A percentile compares a stretch with the other conserved stretches of the same genome.
phyloP scores from a whole-genome alignment of 2,113 vertebrate genomes.

The Engraulis encrasicolus region DNA sequence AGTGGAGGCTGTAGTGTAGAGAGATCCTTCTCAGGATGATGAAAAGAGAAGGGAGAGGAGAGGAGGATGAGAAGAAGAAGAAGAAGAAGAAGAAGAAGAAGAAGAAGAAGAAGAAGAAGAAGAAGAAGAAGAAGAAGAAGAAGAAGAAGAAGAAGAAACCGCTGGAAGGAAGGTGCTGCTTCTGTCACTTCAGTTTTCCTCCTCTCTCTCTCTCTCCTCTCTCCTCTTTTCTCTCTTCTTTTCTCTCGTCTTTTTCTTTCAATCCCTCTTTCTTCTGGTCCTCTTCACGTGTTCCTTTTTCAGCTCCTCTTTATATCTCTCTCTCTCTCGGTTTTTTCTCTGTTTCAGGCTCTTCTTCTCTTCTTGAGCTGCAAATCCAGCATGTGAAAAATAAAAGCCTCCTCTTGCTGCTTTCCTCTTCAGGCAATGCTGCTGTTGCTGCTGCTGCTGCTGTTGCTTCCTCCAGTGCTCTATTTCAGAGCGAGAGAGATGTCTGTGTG shows the following conservation, averaged over 20 bases:
- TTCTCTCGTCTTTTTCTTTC: too few species aligned
- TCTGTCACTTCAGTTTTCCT: not conserved
- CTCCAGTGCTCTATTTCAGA: not conserved
- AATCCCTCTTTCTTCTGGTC: too few species aligned
- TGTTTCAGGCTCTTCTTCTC: not conserved
- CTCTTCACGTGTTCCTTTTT: too few species aligned
- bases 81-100: not conserved
- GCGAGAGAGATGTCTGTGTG: not conserved
- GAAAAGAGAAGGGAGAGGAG: not conserved
- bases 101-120: not conserved
- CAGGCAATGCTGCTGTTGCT: slow-evolving; percentile 28
- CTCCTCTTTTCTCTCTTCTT: too few species aligned
- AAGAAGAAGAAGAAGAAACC: not conserved
- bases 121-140: not conserved
- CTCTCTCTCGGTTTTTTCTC: not conserved
- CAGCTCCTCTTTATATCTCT: not conserved
- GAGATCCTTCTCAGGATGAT: too few species aligned
- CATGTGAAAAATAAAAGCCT: not conserved
- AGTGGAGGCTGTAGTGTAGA: too few species aligned
- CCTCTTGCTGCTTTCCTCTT: not conserved
- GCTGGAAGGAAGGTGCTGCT: not conserved
- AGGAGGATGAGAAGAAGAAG: not conserved
- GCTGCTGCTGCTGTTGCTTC: slow-evolving; percentile 29
- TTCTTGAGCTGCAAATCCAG: not conserved
- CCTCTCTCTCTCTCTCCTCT: not conserved